Conservation (phyloP, 1,140 invertebrate genomes). For the Drosophila cardini region DNA sequence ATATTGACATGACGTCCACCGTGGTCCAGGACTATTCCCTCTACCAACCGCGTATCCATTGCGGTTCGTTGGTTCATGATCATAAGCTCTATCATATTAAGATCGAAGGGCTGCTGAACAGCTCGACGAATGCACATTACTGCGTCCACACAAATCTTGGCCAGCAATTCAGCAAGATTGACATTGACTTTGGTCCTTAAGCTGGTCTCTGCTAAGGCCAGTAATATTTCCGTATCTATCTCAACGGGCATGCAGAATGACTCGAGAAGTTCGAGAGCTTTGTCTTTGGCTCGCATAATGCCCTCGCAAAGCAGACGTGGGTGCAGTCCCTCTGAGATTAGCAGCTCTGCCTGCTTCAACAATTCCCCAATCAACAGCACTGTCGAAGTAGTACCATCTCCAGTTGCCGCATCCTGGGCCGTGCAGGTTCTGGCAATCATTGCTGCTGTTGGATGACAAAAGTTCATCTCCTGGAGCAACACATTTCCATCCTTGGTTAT, state of each 20-base stretch:
- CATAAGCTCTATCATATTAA: slow-evolving; percentile 99
- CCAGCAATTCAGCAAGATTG: slow-evolving; percentile 94
- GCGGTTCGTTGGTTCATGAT: slow-evolving; percentile 99
- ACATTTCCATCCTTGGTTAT: slow-evolving; percentile 99
- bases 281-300: slow-evolving; percentile 94
- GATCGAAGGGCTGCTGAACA: slow-evolving; percentile 88
- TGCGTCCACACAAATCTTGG: slow-evolving; percentile 95
- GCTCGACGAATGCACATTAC: slow-evolving; percentile 91
- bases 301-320: slow-evolving; percentile 97
- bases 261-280: slow-evolving; percentile 94
- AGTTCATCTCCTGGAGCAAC: slow-evolving; percentile 99
- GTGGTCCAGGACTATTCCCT: slow-evolving; percentile 97
- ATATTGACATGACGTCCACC: slow-evolving; percentile 99
- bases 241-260: slow-evolving; percentile 92
- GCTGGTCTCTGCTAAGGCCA: slow-evolving; percentile 94
- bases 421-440: slow-evolving; percentile 98
- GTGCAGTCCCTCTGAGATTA: slow-evolving; percentile 96
- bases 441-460: slow-evolving; percentile 98
- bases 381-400: slow-evolving; percentile 99
- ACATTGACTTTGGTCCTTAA: slow-evolving; percentile 95
- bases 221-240: slow-evolving; percentile 89
- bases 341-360: slow-evolving; percentile 97
- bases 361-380: slow-evolving; percentile 98
- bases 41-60: slow-evolving; percentile 93
- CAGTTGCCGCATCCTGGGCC: slow-evolving; percentile 98